Conservation (phyloP, 2,113 vertebrate genomes). For the Cynoglossus semilaevis region DNA sequence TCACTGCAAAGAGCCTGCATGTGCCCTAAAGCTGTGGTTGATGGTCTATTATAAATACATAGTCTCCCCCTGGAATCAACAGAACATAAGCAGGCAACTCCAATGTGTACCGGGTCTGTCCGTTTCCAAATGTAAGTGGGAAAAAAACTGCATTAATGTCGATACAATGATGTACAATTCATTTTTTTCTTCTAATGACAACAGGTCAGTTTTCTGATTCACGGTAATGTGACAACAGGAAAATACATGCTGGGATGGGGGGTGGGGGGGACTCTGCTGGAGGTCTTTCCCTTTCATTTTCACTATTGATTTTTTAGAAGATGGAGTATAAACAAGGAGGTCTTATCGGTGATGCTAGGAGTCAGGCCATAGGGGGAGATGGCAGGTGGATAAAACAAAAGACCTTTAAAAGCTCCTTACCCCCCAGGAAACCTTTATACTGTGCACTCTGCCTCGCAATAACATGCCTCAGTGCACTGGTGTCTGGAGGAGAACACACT, state of each 20-base stretch:
- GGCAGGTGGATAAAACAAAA: slow-evolving; percentile 4
- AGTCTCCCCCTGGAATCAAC: slow-evolving; percentile 20
- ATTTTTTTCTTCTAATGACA: neutral
- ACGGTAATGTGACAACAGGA: slow-evolving; percentile 27
- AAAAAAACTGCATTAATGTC: slow-evolving; percentile 11
- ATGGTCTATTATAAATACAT: slow-evolving; percentile 42
- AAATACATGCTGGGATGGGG: slow-evolving; percentile 30
- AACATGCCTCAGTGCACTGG: neutral
- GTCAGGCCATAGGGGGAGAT: neutral
- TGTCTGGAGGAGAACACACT: neutral
- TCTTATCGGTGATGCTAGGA: slow-evolving; percentile 5
- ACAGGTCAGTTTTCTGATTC: slow-evolving; percentile 25
- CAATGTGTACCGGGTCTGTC: slow-evolving; percentile 9
- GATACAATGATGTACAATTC: slow-evolving; percentile 6
- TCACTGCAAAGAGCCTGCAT: slow-evolving; percentile 29
- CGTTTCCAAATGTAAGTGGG: slow-evolving; percentile 10
- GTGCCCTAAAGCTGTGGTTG: slow-evolving; percentile 28
- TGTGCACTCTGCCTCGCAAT: neutral
- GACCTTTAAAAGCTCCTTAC: slow-evolving; percentile 5
- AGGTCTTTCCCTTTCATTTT: slow-evolving; percentile 43
- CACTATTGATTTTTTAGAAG: slow-evolving; percentile 33
- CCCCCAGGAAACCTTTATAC: neutral
- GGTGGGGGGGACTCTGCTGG: slow-evolving; percentile 16
- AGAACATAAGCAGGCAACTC: slow-evolving; percentile 22
- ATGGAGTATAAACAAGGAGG: slow-evolving; percentile 25